Base-by-base conservation (phyloP, 2,888 invertebrate species). In the Hirtodrosophila trivittata region DNA sequence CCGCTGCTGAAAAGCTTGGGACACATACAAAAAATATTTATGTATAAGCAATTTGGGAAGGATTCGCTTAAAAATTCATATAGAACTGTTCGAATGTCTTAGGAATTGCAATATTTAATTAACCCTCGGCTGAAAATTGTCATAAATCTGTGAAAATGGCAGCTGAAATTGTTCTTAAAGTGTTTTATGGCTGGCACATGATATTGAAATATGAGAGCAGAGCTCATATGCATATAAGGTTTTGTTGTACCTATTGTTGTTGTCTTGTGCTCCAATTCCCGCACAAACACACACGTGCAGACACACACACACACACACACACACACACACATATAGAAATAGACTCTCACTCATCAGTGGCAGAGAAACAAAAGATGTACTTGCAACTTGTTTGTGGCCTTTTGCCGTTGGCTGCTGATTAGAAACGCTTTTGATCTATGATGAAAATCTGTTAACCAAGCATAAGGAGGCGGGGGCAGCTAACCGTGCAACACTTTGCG, bases 181-280 rank as follows among this genome's bases (percentile, higher is more conserved):
- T 82, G 86, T 80, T 86, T 86, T 82, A 85, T 80, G 75, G 78
- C 71, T 57, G 72, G 52, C 69, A 54, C 80, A 80, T 75, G 75
- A 56, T 72, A 58, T 56, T 41, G 52, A 54, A 66, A 52, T 42
- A 35, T 42, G 65, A 54, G 57, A 32, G 12, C n/a, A 33, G 43
- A n/a, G n/a, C n/a, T n/a, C 41, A 9, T 35, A 21, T 2, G 18
- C 37, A 28, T 18, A 28, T 26, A 16, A 8, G 1, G 39, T 12
- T 38, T 9, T 12, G 14, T 43, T 26, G 42, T n/a, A 7, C 10
- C 21, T 13, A 43, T 16, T 41, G 42, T 16, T 28, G 18, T 42
- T 58, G 37, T 46, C 60, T 66, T 76, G 75, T 75, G 81, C 73
- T 77, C 75, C 67, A 77, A 70, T 82, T 77, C 66, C 49, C 70